These are phyloP conservation scores for Lanius ludovicianus DNA, from an alignment of 2,113 vertebrate species.

Conservation along the genomic window DNA sequence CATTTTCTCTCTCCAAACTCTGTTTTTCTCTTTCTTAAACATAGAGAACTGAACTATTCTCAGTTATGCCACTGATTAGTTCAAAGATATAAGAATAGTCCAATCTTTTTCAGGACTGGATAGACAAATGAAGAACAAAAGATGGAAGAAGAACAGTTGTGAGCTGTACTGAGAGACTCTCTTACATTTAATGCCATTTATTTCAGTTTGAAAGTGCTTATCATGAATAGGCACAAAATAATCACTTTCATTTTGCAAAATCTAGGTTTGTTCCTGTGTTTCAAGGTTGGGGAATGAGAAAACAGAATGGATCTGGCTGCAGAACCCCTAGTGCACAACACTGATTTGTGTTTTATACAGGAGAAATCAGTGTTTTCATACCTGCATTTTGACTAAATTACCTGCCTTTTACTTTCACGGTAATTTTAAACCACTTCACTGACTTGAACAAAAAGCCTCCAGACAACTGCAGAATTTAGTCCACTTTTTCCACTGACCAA, in stretches of 20 bases:
- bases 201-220: not conserved
- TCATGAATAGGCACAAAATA: not conserved
- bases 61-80: not conserved
- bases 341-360: not conserved
- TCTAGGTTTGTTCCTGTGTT: not conserved
- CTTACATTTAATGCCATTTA: not conserved
- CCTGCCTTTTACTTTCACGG: not conserved
- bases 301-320: not conserved
- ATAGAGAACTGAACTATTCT: not conserved
- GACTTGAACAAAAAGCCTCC: not conserved
- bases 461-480: not conserved
- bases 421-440: not conserved
- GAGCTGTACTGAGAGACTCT: not conserved
- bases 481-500: not conserved
- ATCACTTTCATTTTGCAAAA: not conserved
- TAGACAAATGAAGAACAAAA: not conserved
- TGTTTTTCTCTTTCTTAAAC: not conserved
- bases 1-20: not conserved
- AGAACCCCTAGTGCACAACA: not conserved
- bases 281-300: not conserved
- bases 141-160: not conserved
- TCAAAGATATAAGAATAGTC: not conserved
- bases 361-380: not conserved
- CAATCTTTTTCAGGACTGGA: not conserved
- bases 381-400: not conserved